These are phyloP conservation scores for Monarcha castaneiventris DNA, from an alignment of 2,113 vertebrate genomes.

Conservation along the genomic window DNA sequence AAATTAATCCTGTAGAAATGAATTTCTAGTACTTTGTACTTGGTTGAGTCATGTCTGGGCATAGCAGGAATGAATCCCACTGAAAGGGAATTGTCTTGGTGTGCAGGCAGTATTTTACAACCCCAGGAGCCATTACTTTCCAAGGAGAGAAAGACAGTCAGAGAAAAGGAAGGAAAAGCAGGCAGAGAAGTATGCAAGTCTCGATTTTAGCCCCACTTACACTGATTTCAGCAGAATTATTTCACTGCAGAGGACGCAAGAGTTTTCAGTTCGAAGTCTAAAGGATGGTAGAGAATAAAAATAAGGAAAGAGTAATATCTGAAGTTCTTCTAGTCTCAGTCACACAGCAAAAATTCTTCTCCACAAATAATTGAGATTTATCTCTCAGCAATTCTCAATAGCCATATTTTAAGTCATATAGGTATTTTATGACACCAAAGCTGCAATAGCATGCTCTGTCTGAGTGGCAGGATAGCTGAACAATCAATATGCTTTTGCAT, in stretches of 20 bases:
- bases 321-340: neutral
- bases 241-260: neutral
- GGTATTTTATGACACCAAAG: conserved; percentile 15
- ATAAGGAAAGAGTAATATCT: neutral
- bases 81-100: neutral
- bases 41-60: neutral
- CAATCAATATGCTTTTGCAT: neutral
- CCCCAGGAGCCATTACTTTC: neutral
- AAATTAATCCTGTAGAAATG: neutral
- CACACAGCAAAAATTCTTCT: neutral
- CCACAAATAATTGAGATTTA: neutral
- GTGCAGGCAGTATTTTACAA: neutral
- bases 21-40: neutral
- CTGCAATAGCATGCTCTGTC: neutral
- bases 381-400: neutral
- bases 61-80: neutral
- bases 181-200: neutral
- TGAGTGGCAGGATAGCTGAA: neutral
- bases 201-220: neutral
- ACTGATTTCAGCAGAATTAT: neutral
- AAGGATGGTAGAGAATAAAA: neutral
- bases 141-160: neutral
- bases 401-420: neutral
- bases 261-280: neutral
- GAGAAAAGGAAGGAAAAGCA: neutral